Evolutionary conservation across 2,888 invertebrate genomes (phyloP), one percentile per base, ranked within the genome.

Genomic region (Liposcelis brunnea): DNA sequence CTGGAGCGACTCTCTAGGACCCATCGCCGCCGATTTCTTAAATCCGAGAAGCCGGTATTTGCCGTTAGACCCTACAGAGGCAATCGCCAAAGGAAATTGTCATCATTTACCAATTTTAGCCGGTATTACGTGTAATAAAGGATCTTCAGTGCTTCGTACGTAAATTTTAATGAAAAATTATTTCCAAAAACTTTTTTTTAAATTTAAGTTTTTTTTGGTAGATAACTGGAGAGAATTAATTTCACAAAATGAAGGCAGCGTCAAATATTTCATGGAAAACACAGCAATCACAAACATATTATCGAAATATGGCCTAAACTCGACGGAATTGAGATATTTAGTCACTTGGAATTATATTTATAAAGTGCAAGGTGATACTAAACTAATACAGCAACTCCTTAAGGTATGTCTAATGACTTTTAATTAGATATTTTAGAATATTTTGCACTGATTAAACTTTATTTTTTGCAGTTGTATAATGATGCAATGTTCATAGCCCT

Each of bases 81-180:
- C 71, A 34, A 59, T 80, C 26, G 65, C 68, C 49, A 58, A 60
- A 34, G 68, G 71, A 47, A 63, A 67, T 48, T 70, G 66, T 53
- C 61, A 68, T 46, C 71, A 73, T 58, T 69, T 81, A 12, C 77
- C 80, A 21, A 61, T 80, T 38, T 61, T 83, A 45, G 67, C 78
- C 43, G 82, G 82, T 16, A 69, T 77, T 43, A 71, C 74, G n/a
- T 72, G 73, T 53, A 72, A 78, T 51, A 78, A 79, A 58, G 72
- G 72, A 21, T 66, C 76, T 36, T 70, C 74, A 51, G 64, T 71
- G 52, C 64, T 69, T 54, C 66, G 72, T 71, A 55, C 52, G 61
- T 50, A 38, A n/a, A n/a, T n/a, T n/a, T n/a, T n/a, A n/a, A n/a
- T n/a, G n/a, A n/a, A n/a, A n/a, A n/a, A n/a, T n/a, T n/a, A n/a